phyloP scores from a whole-genome alignment of 1,140 invertebrate species.

The Drosophila ohnishii region DNA sequence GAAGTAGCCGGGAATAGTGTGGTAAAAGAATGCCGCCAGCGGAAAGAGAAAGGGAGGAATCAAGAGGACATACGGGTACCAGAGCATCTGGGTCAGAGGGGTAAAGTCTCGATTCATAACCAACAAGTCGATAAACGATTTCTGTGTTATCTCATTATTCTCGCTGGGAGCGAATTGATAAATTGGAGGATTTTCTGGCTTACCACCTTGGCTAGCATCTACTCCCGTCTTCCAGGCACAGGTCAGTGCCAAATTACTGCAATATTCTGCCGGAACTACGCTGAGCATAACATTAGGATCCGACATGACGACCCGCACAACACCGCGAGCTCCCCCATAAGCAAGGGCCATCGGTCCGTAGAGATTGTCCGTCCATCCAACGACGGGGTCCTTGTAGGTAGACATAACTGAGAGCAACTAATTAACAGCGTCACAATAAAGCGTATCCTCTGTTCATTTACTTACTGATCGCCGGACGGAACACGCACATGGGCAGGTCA shows the following conservation, averaged over 20 bases:
- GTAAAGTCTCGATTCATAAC: neutral
- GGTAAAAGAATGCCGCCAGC: constrained; percentile 84
- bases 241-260: constrained; percentile 89
- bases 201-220: neutral
- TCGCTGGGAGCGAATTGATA: constrained; percentile 88
- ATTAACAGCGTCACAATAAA: constrained; percentile 50
- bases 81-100: constrained; percentile 74
- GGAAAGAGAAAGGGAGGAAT: constrained; percentile 77
- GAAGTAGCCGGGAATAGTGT: constrained; percentile 85
- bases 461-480: constrained; percentile 89
- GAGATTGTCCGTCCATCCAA: constrained; percentile 94
- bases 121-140: too few species aligned
- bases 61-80: constrained; percentile 83
- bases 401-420: constrained; percentile 89
- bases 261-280: constrained; percentile 91
- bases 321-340: constrained; percentile 88
- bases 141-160: constrained; percentile 84
- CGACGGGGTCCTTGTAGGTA: constrained; percentile 88
- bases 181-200: constrained; percentile 82
- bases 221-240: constrained; percentile 87
- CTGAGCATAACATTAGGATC: constrained; percentile 79
- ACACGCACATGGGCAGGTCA: constrained; percentile 88
- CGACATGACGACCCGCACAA: constrained; percentile 87
- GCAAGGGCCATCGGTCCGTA: constrained; percentile 92
- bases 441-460: constrained; percentile 39